phyloP scores from a whole-genome alignment of 2,113 vertebrate species.

The Ammodytes dubius region DNA sequence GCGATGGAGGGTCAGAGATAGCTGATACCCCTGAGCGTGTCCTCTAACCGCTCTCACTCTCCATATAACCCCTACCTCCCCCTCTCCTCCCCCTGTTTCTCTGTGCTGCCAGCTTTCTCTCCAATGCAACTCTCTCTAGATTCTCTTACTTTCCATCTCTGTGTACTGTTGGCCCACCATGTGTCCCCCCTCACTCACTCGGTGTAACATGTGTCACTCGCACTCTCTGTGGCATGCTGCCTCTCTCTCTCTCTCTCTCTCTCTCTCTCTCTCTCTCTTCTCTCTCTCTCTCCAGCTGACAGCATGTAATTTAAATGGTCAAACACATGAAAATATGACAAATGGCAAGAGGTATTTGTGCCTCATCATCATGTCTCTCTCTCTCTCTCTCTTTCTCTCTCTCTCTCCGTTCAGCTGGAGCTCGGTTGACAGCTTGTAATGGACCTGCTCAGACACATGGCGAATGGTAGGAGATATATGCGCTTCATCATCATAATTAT shows the following conservation, averaged over 20 bases:
- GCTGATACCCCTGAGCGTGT: constrained; percentile 73
- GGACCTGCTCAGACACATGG: constrained; percentile 50
- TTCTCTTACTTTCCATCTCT: constrained; percentile 28
- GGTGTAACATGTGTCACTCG: constrained; percentile 75
- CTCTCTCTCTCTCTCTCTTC: constrained; percentile 31
- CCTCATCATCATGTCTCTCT: constrained; percentile 66
- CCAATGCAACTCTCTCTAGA: constrained; percentile 40
- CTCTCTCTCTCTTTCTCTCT: constrained; percentile 9
- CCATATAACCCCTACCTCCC: constrained; percentile 9
- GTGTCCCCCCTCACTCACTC: constrained; percentile 76
- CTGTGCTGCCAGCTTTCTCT: constrained; percentile 57
- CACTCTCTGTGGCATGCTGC: constrained; percentile 71
- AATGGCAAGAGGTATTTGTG: constrained; percentile 73
- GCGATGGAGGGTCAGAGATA: constrained; percentile 74
- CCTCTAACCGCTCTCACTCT: constrained; percentile 64
- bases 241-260: constrained; percentile 31
- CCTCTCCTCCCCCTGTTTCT: neutral
- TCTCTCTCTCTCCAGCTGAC: constrained; percentile 71
- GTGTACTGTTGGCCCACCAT: constrained; percentile 55
- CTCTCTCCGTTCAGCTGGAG: constrained; percentile 50
- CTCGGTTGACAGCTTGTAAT: constrained; percentile 59
- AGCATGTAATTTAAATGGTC: constrained; percentile 82
- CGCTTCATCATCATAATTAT: constrained; percentile 71
- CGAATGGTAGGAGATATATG: constrained; percentile 66
- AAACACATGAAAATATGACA: constrained; percentile 81